Evolutionary conservation across 2,888 invertebrate genomes (phyloP).

Genomic region (Apodemia zela): DNA sequence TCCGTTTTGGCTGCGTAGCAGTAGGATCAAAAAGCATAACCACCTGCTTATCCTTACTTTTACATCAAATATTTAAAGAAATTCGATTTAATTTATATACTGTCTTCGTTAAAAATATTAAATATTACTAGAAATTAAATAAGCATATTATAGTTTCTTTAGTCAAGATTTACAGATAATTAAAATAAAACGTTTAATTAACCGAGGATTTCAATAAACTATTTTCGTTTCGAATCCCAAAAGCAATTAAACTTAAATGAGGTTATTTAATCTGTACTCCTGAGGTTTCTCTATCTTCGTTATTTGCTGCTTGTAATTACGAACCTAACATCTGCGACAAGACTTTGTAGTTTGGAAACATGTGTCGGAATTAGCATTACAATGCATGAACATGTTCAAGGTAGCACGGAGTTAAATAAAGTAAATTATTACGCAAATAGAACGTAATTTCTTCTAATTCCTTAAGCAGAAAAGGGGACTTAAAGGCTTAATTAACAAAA

Average conservation of each 20-base stretch:
- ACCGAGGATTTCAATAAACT: not conserved
- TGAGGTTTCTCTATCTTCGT: not conserved
- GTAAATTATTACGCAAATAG: not conserved
- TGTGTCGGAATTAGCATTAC: constrained; percentile 11
- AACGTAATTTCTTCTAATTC: not conserved
- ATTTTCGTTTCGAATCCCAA: not conserved
- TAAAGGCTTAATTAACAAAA: not conserved
- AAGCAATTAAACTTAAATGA: constrained; percentile 11
- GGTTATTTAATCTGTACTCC: constrained; percentile 2
- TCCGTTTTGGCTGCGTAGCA: too few relatives aligned
- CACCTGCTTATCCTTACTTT: too few relatives aligned
- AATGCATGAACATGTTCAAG: not conserved
- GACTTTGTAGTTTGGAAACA: constrained; percentile 6
- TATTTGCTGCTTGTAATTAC: not conserved
- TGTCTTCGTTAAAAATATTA: too few relatives aligned
- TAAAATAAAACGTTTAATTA: not conserved
- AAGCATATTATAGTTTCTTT: not conserved
- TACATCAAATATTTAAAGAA: too few relatives aligned
- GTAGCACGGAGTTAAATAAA: not conserved
- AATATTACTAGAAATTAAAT: too few relatives aligned
- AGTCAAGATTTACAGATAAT: not conserved
- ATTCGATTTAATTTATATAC: too few relatives aligned
- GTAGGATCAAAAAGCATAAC: too few relatives aligned
- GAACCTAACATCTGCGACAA: constrained; percentile 2
- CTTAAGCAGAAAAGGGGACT: not conserved